Evolutionary conservation across 2,797 vertebrate genomes (phyloP).

Genomic region (Columba guinea): DNA sequence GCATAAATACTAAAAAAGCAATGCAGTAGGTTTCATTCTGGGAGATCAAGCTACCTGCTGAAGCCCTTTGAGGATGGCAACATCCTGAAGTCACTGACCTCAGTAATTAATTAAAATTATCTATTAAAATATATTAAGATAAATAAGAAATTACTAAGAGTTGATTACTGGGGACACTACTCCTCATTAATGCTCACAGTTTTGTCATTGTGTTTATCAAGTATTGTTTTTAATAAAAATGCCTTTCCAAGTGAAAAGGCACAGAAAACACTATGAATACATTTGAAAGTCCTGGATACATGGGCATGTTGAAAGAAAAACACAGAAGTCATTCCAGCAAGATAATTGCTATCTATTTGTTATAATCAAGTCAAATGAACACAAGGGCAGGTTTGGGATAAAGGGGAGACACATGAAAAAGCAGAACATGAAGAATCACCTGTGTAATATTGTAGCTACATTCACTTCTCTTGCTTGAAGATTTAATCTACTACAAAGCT

Average conservation of each 20-base stretch:
- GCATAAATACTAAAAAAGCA: conserved; percentile 49
- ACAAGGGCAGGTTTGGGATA: conserved; percentile 32
- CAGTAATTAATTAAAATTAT: conserved; percentile 44
- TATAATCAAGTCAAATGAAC: conserved; percentile 43
- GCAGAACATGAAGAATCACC: conserved; percentile 41
- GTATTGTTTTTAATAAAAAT: neutral
- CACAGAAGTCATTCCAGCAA: neutral
- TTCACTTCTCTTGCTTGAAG: conserved; percentile 45
- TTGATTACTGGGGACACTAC: neutral
- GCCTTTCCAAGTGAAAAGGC: neutral
- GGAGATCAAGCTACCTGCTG: conserved; percentile 13
- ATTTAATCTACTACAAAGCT: conserved; percentile 48
- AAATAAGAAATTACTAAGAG: conserved; percentile 24
- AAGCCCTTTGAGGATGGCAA: conserved; percentile 25
- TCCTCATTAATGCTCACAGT: conserved; percentile 17
- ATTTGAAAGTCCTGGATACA: neutral
- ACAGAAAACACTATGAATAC: neutral
- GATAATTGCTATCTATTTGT: conserved; percentile 24
- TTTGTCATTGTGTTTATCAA: neutral
- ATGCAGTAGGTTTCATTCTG: conserved; percentile 34
- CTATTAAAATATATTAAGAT: conserved; percentile 37
- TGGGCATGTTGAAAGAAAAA: neutral
- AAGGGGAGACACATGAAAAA: conserved; percentile 27
- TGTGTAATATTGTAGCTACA: conserved; percentile 24
- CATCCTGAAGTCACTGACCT: conserved; percentile 54